Percentiles rank a stretch among this genome's conserved stretches.
These are phyloP conservation scores for Garra rufa DNA, from an alignment of 2,113 vertebrate species.

Conservation along the genomic window DNA sequence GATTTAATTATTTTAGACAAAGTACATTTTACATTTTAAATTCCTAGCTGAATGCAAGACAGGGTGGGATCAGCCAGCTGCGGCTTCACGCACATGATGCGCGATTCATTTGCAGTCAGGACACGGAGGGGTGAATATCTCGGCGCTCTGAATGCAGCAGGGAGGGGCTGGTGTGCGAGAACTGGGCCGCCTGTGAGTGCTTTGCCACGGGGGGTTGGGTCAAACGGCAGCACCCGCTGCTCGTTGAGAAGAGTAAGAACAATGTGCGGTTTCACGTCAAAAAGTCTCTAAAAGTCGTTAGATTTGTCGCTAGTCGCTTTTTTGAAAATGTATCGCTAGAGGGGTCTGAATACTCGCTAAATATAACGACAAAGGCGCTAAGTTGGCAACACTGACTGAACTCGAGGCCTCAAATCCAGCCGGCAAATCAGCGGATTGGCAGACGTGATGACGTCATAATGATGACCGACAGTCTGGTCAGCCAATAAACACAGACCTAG, in stretches of 20 bases:
- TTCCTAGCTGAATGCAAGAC: too few relatives aligned
- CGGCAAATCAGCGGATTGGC: too few relatives aligned
- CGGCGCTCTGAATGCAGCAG: not conserved
- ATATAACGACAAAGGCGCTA: not conserved
- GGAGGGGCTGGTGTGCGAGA: not conserved
- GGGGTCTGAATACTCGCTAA: not conserved
- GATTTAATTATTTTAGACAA: not conserved
- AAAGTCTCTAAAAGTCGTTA: too few relatives aligned
- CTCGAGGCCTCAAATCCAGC: too few relatives aligned
- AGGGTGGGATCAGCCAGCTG: not conserved
- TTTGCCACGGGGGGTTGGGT: not conserved
- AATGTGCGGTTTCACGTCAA: too few relatives aligned
- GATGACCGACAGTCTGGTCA: too few relatives aligned
- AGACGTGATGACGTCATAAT: too few relatives aligned
- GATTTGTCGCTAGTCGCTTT: too few relatives aligned
- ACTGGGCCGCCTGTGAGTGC: not conserved
- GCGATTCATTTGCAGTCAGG: too few relatives aligned
- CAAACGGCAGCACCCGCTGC: not conserved
- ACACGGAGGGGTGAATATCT: too few relatives aligned
- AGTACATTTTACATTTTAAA: not conserved
- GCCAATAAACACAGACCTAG: too few relatives aligned
- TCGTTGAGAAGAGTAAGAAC: not conserved
- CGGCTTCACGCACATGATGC: not conserved
- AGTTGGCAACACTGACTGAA: slow-evolving; percentile 1
- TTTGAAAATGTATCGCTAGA: not conserved